Base-by-base conservation (phyloP, 2,888 invertebrate species). In the Cataglyphis albicans region DNA sequence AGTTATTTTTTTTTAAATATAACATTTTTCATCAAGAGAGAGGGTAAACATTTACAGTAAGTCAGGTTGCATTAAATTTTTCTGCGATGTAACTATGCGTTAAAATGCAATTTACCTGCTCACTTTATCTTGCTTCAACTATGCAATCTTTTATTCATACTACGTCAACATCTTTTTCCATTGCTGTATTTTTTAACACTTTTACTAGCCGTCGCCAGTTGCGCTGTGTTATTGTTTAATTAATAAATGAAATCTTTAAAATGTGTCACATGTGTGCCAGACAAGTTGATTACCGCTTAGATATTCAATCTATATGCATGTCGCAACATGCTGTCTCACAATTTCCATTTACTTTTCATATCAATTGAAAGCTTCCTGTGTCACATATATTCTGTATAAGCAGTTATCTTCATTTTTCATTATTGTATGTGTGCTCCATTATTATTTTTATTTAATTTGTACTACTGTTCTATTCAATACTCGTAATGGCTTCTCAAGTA, bases 81-180 rank as follows among this genome's bases (percentile, higher is more conserved):
- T 4, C 44, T 12, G 9, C 21, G 25, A 44, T 35, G 29, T 78
- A 64, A 65, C 21, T n/a, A 12, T 12, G 21, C 44, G 57, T 21
- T 70, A 70, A 70, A 70, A 78, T 12, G 18, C 70, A 76, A 68
- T 29, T 67, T 68, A 68, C 35, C n/a, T 44, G 35, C 29, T 21
- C 68, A 57, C 32, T 76, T 35, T 41, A 64, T 75, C 52, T 64
- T 44, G 38, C 32, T 52, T 57, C 25, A 64, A 35, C 21, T 18
- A 18, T 15, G 41, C 21, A 35, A 65, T 75, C 48, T 75, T 65
- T 81, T 75, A 64, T 75, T 81, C 41, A 64, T 75, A 41, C 41
- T 73, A 41, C 55, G 32, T 18, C 29, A 63, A 5, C 73, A 72
- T 44, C 35, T 81, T 74, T 80, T 57, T 32, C n/a, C 21, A 64